These are phyloP conservation scores for Eulithis testata DNA, from an alignment of 2,888 invertebrate genomes.

Conservation along the genomic window DNA sequence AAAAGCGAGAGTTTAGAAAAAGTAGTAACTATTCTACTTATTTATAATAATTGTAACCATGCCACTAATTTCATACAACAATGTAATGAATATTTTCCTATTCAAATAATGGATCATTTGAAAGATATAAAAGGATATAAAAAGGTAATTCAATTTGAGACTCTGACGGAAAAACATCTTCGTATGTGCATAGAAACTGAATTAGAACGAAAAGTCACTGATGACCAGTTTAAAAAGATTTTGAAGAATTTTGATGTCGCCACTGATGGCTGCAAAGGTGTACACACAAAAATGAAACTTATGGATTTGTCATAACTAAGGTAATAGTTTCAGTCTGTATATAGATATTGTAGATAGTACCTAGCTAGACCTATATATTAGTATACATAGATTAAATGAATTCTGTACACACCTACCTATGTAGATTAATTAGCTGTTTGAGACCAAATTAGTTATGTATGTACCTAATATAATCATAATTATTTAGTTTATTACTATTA, in stretches of 20 bases:
- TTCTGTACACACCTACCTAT: slow-evolving; percentile 11
- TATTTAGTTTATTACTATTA: slow-evolving; percentile 7
- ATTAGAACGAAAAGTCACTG: slow-evolving; percentile 47
- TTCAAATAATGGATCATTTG: slow-evolving; percentile 53
- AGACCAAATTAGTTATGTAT: slow-evolving; percentile 2
- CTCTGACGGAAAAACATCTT: slow-evolving; percentile 59
- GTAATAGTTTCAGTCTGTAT: slow-evolving; percentile 24
- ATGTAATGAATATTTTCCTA: slow-evolving; percentile 57
- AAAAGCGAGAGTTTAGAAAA: slow-evolving; percentile 64
- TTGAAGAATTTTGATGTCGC: slow-evolving; percentile 70
- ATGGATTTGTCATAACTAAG: slow-evolving; percentile 43
- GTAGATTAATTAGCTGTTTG: slow-evolving; percentile 16
- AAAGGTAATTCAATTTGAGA: slow-evolving; percentile 63
- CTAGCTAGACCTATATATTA: slow-evolving; percentile 1
- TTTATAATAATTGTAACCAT: slow-evolving; percentile 64
- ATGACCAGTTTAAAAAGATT: slow-evolving; percentile 53
- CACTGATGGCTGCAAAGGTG: slow-evolving; percentile 78
- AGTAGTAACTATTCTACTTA: slow-evolving; percentile 65
- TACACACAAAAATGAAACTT: slow-evolving; percentile 71
- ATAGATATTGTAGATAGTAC: slow-evolving; percentile 20
- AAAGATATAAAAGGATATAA: slow-evolving; percentile 54
- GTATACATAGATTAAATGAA: slow-evolving; percentile 2
- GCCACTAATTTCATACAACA: slow-evolving; percentile 50
- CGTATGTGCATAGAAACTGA: slow-evolving; percentile 68
- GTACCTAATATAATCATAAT: background rate